Conservation (phyloP, 2,797 vertebrate species). For the Alectoris magna region DNA sequence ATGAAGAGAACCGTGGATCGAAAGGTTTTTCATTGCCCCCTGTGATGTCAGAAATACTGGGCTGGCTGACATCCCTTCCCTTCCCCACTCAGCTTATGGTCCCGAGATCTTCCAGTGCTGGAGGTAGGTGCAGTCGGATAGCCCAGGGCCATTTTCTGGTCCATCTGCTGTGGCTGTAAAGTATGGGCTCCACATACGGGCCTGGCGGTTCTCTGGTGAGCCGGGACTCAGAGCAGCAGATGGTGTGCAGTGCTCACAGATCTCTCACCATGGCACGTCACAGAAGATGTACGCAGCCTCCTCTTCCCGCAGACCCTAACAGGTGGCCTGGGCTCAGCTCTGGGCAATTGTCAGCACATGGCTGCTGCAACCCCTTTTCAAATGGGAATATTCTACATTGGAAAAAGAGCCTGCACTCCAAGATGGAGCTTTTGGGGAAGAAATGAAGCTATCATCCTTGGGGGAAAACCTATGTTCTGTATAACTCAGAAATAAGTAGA, state of each 20-base stretch:
- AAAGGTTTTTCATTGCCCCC: background rate
- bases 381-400: background rate
- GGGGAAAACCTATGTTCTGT: background rate
- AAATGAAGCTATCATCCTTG: background rate
- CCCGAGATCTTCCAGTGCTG: background rate
- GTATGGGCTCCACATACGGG: background rate
- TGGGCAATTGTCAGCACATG: accelerated
- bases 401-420: background rate
- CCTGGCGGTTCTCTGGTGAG: background rate
- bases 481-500: background rate
- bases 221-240: background rate
- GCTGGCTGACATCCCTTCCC: background rate
- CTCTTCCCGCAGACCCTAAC: background rate
- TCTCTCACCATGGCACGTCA: background rate
- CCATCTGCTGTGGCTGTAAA: background rate
- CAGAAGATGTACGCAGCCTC: background rate
- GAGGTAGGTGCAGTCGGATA: background rate
- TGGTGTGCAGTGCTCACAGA: background rate
- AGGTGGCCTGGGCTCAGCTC: background rate
- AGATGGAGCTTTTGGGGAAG: background rate
- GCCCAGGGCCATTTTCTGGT: background rate
- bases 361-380: background rate
- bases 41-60: background rate
- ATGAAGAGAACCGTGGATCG: background rate
- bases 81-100: background rate